Evolutionary conservation across 2,888 invertebrate genomes (phyloP).

Genomic region (Drosophila ustulata): DNA sequence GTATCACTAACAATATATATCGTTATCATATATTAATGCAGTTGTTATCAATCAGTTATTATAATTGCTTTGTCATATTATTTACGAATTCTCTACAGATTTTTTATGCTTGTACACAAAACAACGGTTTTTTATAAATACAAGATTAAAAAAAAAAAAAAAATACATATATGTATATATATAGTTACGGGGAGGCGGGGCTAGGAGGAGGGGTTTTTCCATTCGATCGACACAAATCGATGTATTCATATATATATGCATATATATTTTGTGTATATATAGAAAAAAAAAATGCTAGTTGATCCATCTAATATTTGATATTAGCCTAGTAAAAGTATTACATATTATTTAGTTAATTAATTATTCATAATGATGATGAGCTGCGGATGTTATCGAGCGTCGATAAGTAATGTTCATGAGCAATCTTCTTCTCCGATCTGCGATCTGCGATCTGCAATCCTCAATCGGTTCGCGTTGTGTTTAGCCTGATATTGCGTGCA

Average conservation of each 20-base stretch:
- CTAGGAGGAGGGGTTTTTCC: conserved; percentile 29
- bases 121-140: conserved; percentile 71
- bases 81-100: conserved; percentile 68
- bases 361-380: conserved; percentile 39
- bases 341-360: conserved; percentile 9
- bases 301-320: conserved; percentile 76
- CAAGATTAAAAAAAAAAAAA: conserved; percentile 59
- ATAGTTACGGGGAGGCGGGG: conserved; percentile 17
- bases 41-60: conserved; percentile 43
- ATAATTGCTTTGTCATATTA: conserved; percentile 16
- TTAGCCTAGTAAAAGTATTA: conserved; percentile 71
- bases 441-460: too few relatives aligned
- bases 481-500: conserved; percentile 52
- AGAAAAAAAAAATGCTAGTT: conserved; percentile 75
- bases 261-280: conserved; percentile 37
- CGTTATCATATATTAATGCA: conserved; percentile 54
- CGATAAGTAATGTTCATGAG: conserved; percentile 38
- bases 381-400: conserved; percentile 25
- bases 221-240: conserved; percentile 27
- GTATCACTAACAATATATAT: conserved; percentile 77
- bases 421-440: conserved; percentile 36
- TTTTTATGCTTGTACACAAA: conserved; percentile 65
- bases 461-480: too few relatives aligned
- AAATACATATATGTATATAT: not conserved
- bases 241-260: conserved; percentile 19